phyloP scores from a whole-genome alignment of 2,888 invertebrate genomes.

The Drosophila rubida region DNA sequence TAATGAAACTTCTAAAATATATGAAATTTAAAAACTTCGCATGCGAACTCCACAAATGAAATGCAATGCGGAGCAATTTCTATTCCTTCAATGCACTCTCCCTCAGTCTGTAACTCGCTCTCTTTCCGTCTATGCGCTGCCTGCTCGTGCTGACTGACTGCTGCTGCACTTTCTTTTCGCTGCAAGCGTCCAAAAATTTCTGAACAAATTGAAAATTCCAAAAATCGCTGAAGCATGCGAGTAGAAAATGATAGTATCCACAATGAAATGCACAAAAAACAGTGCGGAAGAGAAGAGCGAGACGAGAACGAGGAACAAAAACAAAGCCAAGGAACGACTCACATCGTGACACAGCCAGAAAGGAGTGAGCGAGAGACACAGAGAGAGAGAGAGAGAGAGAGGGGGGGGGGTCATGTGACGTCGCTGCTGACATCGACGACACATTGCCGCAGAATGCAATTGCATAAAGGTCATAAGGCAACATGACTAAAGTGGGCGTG shows the following conservation, averaged over 20 bases:
- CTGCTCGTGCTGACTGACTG: not conserved
- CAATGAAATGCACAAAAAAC: slow-evolving; percentile 75
- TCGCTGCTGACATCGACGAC: slow-evolving; percentile 59
- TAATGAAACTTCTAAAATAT: too few relatives aligned
- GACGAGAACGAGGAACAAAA: slow-evolving; percentile 2
- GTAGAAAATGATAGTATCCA: slow-evolving; percentile 79
- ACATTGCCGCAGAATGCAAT: slow-evolving; percentile 70
- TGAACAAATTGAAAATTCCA: slow-evolving; percentile 79
- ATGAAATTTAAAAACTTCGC: too few relatives aligned
- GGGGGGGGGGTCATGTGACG: slow-evolving; percentile 9
- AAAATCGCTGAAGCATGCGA: slow-evolving; percentile 78
- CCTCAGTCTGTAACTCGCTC: not conserved
- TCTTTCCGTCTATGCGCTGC: not conserved
- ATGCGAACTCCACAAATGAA: slow-evolving; percentile 21
- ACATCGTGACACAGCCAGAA: slow-evolving; percentile 37
- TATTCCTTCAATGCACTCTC: not conserved
- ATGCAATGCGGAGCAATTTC: slow-evolving; percentile 3
- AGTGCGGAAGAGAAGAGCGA: not conserved
- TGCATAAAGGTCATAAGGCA: slow-evolving; percentile 76
- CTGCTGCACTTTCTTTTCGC: slow-evolving; percentile 28
- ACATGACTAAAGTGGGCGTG: slow-evolving; percentile 43
- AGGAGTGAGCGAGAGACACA: slow-evolving; percentile 4
- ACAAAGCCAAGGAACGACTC: slow-evolving; percentile 17
- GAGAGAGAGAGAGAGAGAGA: not conserved
- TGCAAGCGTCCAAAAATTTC: slow-evolving; percentile 66